Evolutionary conservation across 2,113 vertebrate species (phyloP), one percentile per base, ranked within the genome.

Genomic region (Leucopternis melanops): DNA sequence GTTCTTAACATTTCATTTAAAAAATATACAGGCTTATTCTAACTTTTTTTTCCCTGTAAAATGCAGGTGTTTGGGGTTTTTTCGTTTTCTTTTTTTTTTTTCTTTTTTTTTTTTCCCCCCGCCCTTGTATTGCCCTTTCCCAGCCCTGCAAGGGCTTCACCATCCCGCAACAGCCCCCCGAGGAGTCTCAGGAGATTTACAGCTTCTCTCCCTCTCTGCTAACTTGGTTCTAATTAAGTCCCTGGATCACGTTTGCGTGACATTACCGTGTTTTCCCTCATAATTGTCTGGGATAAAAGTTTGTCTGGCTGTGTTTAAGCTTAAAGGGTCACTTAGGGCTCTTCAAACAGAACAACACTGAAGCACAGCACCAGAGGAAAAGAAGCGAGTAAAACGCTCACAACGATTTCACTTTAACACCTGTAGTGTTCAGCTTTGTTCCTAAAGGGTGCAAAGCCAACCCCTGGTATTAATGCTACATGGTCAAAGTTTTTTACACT

Each of bases 171-270:
- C 16, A 81, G 32, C 23, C 36, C n/a, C n/a, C 67, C 10, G 8
- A 34, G 61, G 62, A 73, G 54, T 59, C 40, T 29, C n/a, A 11
- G 42, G 71, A 77, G 82, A 86, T 71, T 80, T 44, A 67, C 61
- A 58, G 61, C 65, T 81, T 80, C 17, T 4, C 80, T 73, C 81
- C 7, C 25, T 54, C 69, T 57, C 62, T 42, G 40, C 36, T 72
- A 44, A 79, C 77, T 94, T n/a, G 65, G 55, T 67, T 81, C 92
- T 85, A 36, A 96, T 95, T 72, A 89, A 94, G 73, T 87, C 73
- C 34, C 91, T 36, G 83, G 67, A 29, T 85, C 91, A 85, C 36
- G 20, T 92, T 87, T 87, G 73, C 11, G 6, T 92, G 92, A 89
- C 81, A 80, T 77, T 87, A 58, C 40, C 3, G 5, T 67, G 88